Conservation (phyloP, 2,888 invertebrate genomes). For the Pollenia amentaria region DNA sequence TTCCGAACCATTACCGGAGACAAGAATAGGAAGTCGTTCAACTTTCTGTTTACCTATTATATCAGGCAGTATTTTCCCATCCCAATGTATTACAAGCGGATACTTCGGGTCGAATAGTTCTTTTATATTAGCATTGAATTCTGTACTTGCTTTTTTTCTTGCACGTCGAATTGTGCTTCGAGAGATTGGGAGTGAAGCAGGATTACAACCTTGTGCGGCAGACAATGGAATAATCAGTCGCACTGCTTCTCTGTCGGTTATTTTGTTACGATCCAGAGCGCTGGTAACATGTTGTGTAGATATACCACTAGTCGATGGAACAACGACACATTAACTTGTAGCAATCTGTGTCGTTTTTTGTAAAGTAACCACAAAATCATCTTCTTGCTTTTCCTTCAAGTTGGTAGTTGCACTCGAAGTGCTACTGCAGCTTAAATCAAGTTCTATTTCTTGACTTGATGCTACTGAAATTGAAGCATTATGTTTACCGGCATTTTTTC, state of each 20-base stretch:
- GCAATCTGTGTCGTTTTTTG: conserved; percentile 17
- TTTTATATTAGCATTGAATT: too few relatives aligned
- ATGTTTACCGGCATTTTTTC: too few relatives aligned
- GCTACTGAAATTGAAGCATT: neutral
- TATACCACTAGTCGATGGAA: too few relatives aligned
- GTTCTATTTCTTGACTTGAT: neutral
- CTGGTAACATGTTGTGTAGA: too few relatives aligned
- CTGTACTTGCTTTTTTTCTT: conserved; percentile 31
- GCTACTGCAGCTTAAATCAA: conserved; percentile 2
- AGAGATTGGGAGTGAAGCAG: conserved; percentile 46
- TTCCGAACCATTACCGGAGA: conserved; percentile 9
- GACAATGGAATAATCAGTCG: too few relatives aligned
- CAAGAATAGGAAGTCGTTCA: conserved; percentile 12
- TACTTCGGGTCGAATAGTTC: too few relatives aligned
- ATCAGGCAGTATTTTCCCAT: conserved; percentile 39
- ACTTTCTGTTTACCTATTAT: conserved; percentile 29
- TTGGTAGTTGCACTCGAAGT: conserved; percentile 2
- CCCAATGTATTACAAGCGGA: conserved; percentile 25
- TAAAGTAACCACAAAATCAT: too few relatives aligned
- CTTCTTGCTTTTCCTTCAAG: conserved; percentile 9
- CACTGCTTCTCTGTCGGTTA: too few relatives aligned
- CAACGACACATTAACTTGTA: conserved; percentile 20
- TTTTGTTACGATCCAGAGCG: too few relatives aligned
- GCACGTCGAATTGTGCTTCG: conserved; percentile 39
- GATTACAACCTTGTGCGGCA: conserved; percentile 31